phyloP scores from a whole-genome alignment of 2,113 vertebrate species.

The Pardalotus punctatus region DNA sequence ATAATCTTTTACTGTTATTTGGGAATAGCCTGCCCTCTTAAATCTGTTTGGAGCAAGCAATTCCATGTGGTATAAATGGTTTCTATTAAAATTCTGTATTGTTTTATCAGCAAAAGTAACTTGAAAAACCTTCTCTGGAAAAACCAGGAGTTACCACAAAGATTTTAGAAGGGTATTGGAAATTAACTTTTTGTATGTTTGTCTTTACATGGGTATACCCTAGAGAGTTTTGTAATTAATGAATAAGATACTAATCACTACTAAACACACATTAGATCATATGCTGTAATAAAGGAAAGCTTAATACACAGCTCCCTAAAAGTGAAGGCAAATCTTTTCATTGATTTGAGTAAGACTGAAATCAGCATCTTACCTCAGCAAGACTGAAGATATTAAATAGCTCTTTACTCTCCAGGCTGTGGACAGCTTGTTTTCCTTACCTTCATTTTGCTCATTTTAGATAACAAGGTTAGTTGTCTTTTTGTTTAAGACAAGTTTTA shows the following conservation, averaged over 20 bases:
- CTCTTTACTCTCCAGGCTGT: neutral
- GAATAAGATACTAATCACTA: neutral
- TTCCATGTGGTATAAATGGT: neutral
- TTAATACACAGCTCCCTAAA: neutral
- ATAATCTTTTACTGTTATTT: neutral
- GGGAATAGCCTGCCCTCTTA: neutral
- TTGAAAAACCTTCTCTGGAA: neutral
- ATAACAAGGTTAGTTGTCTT: neutral
- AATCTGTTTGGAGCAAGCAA: neutral
- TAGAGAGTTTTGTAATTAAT: neutral
- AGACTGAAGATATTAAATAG: neutral
- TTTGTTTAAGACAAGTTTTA: neutral
- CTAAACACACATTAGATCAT: neutral
- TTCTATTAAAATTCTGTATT: neutral
- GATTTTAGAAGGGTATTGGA: neutral
- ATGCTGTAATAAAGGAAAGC: neutral
- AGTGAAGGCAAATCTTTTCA: neutral
- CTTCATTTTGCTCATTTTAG: neutral
- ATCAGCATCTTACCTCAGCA: neutral
- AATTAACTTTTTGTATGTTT: neutral
- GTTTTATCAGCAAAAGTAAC: neutral
- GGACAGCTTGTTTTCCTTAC: neutral
- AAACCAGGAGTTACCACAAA: neutral
- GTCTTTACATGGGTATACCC: neutral
- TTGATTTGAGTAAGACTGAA: neutral